A percentile compares a stretch with the other conserved stretches of the same genome.
Conservation (phyloP, 1,140 invertebrate species). For the Parapsyche elsis region DNA sequence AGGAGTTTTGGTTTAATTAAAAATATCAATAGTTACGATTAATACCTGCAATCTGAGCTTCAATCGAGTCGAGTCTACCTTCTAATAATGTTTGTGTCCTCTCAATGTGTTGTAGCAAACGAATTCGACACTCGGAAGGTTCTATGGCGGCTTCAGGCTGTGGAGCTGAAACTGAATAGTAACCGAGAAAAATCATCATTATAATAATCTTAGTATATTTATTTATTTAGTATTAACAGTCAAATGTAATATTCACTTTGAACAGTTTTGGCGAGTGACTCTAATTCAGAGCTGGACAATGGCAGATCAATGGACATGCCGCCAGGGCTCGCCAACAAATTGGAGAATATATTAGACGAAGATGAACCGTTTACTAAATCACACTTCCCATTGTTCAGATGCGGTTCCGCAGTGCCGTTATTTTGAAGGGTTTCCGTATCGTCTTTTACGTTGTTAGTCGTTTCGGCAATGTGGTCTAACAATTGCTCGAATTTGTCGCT, state of each 20-base stretch:
- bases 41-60: constrained; percentile 79
- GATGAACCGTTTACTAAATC: constrained; percentile 14
- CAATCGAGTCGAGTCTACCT: constrained; percentile 77
- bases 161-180: constrained; percentile 64
- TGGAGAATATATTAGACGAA: constrained; percentile 54
- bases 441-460: neutral
- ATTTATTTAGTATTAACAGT: neutral
- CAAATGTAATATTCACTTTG: constrained; percentile 58
- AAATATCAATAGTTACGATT: constrained; percentile 23
- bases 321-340: constrained; percentile 59
- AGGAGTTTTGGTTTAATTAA: neutral
- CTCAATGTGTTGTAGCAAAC: constrained; percentile 82
- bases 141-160: constrained; percentile 86
- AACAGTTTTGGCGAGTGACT: constrained; percentile 61
- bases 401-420: constrained; percentile 1
- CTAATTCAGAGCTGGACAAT: constrained; percentile 61
- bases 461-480: neutral
- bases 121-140: constrained; percentile 78
- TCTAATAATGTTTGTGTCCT: constrained; percentile 79
- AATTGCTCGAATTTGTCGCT: neutral
- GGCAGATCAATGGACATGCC: constrained; percentile 61
- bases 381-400: neutral
- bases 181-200: no score
- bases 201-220: neutral
- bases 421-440: neutral